Percentiles rank a stretch among this genome's conserved stretches.
These are phyloP conservation scores for Heterotilapia buettikoferi DNA, from an alignment of 2,113 vertebrate genomes.

Conservation along the genomic window DNA sequence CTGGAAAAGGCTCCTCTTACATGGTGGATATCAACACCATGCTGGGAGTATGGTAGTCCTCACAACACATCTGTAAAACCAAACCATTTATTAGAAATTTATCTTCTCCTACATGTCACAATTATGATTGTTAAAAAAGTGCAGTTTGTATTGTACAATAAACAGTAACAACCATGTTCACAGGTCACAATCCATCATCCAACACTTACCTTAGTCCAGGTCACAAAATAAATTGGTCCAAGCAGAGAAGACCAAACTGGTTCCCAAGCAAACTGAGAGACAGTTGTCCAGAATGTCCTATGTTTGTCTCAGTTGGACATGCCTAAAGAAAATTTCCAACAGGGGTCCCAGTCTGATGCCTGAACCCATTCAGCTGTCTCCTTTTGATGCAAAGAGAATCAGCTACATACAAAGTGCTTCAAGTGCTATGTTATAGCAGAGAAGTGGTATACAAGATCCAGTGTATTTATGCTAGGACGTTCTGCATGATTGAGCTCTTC, in stretches of 20 bases:
- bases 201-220: neutral
- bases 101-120: neutral
- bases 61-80: neutral
- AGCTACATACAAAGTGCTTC: neutral
- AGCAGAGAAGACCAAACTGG: neutral
- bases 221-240: neutral
- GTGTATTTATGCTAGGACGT: neutral
- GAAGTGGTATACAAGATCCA: neutral
- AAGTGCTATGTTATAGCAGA: neutral
- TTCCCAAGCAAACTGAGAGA: neutral
- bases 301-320: neutral
- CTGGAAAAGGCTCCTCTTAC: neutral
- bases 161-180: neutral
- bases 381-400: neutral
- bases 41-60: neutral
- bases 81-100: neutral
- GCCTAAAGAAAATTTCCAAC: neutral
- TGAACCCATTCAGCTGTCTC: neutral
- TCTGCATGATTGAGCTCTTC: neutral
- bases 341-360: neutral
- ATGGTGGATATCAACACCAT: slow-evolving; percentile 7
- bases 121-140: neutral
- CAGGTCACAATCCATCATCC: neutral
- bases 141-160: neutral
- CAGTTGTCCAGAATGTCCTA: neutral